Base-by-base conservation (phyloP, 2,888 invertebrate species). In the Tubiluchus corallicola region DNA sequence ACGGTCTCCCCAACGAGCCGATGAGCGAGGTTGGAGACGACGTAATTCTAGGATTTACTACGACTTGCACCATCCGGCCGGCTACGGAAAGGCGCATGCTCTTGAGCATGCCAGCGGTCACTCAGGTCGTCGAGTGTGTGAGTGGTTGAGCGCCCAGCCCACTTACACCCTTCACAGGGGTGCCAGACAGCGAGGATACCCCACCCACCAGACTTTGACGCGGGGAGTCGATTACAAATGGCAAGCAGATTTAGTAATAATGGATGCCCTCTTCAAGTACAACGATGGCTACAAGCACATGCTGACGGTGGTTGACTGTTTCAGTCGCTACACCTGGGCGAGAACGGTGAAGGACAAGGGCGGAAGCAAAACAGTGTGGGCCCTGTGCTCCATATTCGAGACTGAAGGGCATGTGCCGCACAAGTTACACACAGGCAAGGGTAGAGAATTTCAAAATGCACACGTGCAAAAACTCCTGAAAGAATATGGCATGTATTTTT, bases 281-380 rank as follows among this genome's bases (percentile, higher is more conserved):
- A 57, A 57, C 45, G 46, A 54, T 13, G 51, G 50, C 2, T 46
- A 45, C 21, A 47, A 41, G 4, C 55, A 50, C 46, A 39, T 57
- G 16, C 43, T 57, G 2, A 53, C 49, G 1, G 40, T 46, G 15
- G 55, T 57, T 4, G 56, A 57, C 45, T 45, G 52, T 4, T 51
- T 57, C 15, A 50, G 49, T 4, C 53, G 52, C 43, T 53, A 46
- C 39, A 51, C 54, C 1, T 56, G 49, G 49, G 52, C 45, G 1
- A 38, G 50, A 2, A 49, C 54, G 5, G 9, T 56, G 4, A 52
- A 51, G 46, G 42, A 45, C n/a, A 57, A 57, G 46, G 49, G 45
- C 3, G 48, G 46, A 2, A 15, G 20, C n/a, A 29, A 41, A 5
- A 37, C 54, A 13, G 17, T 48, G 9, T 18, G 19, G 4, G 54